A percentile compares a stretch with the other conserved stretches of the same genome.
phyloP scores from a whole-genome alignment of 2,888 invertebrate species.

The Rhamphomyia laevipes region DNA sequence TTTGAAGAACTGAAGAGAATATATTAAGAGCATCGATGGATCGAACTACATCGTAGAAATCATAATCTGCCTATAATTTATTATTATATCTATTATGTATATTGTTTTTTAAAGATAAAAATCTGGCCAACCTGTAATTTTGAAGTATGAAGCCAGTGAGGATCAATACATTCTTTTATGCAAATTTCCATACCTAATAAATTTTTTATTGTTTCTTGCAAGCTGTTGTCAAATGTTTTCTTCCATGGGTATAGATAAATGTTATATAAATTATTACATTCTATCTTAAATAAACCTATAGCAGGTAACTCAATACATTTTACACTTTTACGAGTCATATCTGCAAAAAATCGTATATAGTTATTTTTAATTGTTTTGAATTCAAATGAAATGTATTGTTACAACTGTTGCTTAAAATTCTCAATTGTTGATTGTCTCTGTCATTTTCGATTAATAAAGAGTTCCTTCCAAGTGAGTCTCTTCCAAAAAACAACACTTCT shows the following conservation, averaged over 20 bases:
- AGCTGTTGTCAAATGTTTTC: constrained; percentile 5
- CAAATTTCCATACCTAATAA: constrained; percentile 10
- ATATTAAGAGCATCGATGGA: no score
- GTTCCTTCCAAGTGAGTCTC: constrained; percentile 77
- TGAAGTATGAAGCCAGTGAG: constrained; percentile 15
- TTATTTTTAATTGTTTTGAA: not conserved
- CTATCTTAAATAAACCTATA: constrained; percentile 43
- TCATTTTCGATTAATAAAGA: constrained; percentile 56
- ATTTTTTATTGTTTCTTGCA: constrained; percentile 9
- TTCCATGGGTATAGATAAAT: constrained; percentile 32
- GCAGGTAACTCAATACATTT: constrained; percentile 51
- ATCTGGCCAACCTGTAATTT: constrained; percentile 8
- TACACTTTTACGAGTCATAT: constrained; percentile 17
- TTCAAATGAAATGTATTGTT: constrained; percentile 12
- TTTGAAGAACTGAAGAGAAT: no score
- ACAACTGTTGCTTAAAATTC: constrained; percentile 45
- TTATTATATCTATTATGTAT: constrained; percentile 11
- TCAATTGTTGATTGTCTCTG: constrained; percentile 15
- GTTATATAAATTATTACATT: constrained; percentile 21
- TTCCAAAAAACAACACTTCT: constrained; percentile 60
- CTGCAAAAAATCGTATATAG: constrained; percentile 7
- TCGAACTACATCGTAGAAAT: not conserved
- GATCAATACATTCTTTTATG: constrained; percentile 12
- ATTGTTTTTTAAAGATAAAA: constrained; percentile 34
- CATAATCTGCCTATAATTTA: constrained; percentile 2